These are phyloP conservation scores for Dexiosoma caninum DNA, from an alignment of 2,888 invertebrate genomes.

Conservation along the genomic window DNA sequence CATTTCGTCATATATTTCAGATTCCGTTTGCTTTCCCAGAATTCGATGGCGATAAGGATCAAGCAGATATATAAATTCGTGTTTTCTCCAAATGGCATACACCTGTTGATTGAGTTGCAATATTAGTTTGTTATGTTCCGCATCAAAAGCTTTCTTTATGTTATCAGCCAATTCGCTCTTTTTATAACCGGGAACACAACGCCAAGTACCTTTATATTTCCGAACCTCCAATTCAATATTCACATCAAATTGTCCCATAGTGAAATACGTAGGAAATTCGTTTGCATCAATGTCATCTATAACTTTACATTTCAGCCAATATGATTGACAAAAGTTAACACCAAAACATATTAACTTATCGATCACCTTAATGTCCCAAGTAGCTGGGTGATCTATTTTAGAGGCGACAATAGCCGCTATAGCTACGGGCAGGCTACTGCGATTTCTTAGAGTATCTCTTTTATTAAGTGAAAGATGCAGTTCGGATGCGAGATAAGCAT, in stretches of 20 bases:
- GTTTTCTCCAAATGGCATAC: conserved; percentile 74
- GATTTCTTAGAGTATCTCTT: conserved; percentile 70
- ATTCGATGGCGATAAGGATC: conserved; percentile 75
- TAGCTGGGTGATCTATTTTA: conserved; percentile 75
- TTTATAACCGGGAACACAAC: conserved; percentile 71
- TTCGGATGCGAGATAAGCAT: conserved; percentile 70
- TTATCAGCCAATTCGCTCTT: conserved; percentile 69
- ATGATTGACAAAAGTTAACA: conserved; percentile 70
- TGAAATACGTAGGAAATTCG: conserved; percentile 71
- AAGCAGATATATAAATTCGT: conserved; percentile 72
- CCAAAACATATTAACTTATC: conserved; percentile 75
- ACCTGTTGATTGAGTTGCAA: conserved; percentile 73
- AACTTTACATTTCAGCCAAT: conserved; percentile 70
- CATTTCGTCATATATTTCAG: conserved; percentile 61
- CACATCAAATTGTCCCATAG: conserved; percentile 72
- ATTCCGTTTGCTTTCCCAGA: conserved; percentile 64
- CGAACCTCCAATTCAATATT: conserved; percentile 66
- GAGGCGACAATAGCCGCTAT: conserved; percentile 71
- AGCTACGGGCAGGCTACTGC: conserved; percentile 73
- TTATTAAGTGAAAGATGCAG: conserved; percentile 71
- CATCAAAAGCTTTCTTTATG: conserved; percentile 67
- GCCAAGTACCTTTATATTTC: conserved; percentile 72
- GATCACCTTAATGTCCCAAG: conserved; percentile 72
- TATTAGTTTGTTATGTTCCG: conserved; percentile 68
- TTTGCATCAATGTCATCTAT: conserved; percentile 68